Conservation (phyloP, 2,113 vertebrate genomes). For the Percina caprodes region DNA sequence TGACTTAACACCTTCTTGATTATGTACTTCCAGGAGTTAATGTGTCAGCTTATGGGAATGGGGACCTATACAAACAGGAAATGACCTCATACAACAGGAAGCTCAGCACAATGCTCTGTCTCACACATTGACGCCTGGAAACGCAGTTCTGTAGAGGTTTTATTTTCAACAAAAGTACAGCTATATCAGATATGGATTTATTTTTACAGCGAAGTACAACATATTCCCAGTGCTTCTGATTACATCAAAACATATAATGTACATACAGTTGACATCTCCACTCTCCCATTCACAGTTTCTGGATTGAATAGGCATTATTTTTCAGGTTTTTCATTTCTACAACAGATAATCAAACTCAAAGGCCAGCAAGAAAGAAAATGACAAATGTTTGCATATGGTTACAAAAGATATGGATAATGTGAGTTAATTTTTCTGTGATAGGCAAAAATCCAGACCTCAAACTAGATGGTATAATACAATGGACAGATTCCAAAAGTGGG, state of each 20-base stretch:
- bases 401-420: conserved; percentile 63
- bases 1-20: not conserved
- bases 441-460: conserved; percentile 63
- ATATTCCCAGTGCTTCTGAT: conserved; percentile 85
- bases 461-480: conserved; percentile 80
- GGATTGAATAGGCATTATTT: conserved; percentile 83
- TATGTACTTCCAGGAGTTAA: conserved; percentile 11
- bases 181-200: conserved; percentile 83
- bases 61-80: conserved; percentile 58
- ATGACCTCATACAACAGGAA: conserved; percentile 68
- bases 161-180: conserved; percentile 85
- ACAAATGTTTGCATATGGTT: conserved; percentile 76
- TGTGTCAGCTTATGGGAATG: conserved; percentile 49
- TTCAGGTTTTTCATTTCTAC: conserved; percentile 77
- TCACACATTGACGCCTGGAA: conserved; percentile 52
- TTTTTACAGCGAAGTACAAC: conserved; percentile 84
- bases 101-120: conserved; percentile 55
- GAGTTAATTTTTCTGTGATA: conserved; percentile 44
- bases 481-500: conserved; percentile 58
- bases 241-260: conserved; percentile 85
- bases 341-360: conserved; percentile 80
- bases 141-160: conserved; percentile 78
- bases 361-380: conserved; percentile 73
- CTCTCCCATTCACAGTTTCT: conserved; percentile 84
- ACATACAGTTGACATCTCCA: conserved; percentile 81